These are phyloP conservation scores for Recurvirostra avosetta DNA, from an alignment of 2,113 vertebrate genomes.

Conservation along the genomic window DNA sequence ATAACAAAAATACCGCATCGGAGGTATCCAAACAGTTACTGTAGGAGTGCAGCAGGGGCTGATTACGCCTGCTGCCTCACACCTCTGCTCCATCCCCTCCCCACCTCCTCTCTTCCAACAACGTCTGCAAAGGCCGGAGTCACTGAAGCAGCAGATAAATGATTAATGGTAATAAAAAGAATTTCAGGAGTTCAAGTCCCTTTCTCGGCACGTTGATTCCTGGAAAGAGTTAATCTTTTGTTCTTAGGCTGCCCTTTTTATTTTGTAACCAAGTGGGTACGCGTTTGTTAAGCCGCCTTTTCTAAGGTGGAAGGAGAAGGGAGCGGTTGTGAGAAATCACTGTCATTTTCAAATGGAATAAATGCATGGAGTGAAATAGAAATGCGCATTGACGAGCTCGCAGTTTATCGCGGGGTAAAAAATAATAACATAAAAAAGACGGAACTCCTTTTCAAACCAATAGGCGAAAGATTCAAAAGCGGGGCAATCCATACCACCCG, in stretches of 20 bases:
- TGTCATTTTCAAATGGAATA: neutral
- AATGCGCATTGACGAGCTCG: neutral
- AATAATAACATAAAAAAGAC: neutral
- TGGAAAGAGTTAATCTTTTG: neutral
- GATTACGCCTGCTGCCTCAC: neutral
- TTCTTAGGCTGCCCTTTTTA: neutral
- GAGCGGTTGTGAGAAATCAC: neutral
- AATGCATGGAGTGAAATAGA: neutral
- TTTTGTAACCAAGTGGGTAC: neutral
- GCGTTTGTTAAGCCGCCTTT: neutral
- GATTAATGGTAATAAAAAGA: neutral
- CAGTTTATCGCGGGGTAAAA: neutral
- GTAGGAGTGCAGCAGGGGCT: neutral
- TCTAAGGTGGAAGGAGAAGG: neutral
- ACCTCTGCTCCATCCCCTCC: neutral
- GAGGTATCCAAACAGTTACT: neutral
- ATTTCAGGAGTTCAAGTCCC: neutral
- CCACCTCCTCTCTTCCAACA: neutral
- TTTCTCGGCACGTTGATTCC: neutral
- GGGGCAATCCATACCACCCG: conserved; percentile 30
- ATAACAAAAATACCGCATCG: conserved; percentile 2
- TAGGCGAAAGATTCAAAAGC: conserved; percentile 15
- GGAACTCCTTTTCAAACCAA: neutral
- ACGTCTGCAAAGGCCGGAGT: neutral
- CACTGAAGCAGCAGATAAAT: neutral